Conservation (phyloP, 2,888 invertebrate genomes). For the Argyresthia albistria region DNA sequence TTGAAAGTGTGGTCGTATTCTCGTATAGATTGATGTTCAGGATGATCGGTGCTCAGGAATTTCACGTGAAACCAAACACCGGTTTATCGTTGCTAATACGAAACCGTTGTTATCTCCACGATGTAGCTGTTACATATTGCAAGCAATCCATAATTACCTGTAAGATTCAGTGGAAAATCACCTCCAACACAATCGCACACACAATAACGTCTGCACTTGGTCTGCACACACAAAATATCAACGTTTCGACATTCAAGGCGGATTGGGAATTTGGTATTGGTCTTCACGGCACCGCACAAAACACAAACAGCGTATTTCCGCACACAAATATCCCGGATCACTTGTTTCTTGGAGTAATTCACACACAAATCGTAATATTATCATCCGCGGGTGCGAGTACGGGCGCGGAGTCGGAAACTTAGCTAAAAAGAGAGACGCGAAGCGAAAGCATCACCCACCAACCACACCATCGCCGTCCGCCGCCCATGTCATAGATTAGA, state of each 20-base stretch:
- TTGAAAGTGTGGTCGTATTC: neutral
- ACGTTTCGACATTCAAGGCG: conserved; percentile 34
- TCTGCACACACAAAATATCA: conserved; percentile 49
- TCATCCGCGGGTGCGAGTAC: conserved; percentile 63
- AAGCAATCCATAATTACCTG: neutral
- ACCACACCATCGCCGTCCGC: conserved; percentile 25
- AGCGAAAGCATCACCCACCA: conserved; percentile 36
- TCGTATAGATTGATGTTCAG: neutral
- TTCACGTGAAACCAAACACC: neutral
- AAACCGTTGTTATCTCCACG: conserved; percentile 7
- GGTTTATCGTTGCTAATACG: neutral
- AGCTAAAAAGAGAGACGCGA: conserved; percentile 28
- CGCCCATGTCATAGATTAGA: conserved; percentile 41
- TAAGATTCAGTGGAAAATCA: conserved; percentile 6
- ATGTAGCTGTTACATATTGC: neutral
- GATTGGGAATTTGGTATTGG: conserved; percentile 24
- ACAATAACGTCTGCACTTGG: conserved; percentile 37
- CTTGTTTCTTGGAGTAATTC: conserved; percentile 40
- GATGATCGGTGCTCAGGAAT: neutral
- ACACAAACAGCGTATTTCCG: conserved; percentile 29
- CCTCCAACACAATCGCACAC: conserved; percentile 43
- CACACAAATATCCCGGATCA: conserved; percentile 39
- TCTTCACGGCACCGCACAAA: conserved; percentile 42
- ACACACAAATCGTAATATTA: conserved; percentile 44
- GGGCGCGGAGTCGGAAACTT: conserved; percentile 59